Evolutionary conservation across 2,888 invertebrate genomes (phyloP).

Genomic region (Phorcus lineatus): DNA sequence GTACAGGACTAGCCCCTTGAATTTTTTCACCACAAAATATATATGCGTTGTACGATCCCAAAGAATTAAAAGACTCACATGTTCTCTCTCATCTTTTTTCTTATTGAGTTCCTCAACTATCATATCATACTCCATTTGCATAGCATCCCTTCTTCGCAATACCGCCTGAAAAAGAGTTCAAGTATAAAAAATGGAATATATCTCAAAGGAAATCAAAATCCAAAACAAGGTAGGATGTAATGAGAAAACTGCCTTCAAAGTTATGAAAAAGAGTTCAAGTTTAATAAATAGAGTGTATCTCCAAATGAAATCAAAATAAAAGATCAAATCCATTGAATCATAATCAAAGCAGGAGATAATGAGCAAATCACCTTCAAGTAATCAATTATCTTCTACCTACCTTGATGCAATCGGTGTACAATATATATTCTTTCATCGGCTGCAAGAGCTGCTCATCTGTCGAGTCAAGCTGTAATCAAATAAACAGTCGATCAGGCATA

Average conservation of each 20-base stretch:
- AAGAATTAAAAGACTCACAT: slow-evolving; percentile 75
- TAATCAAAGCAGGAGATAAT: no score
- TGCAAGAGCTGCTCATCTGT: slow-evolving; percentile 72
- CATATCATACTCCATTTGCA: slow-evolving; percentile 82
- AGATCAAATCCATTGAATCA: no score
- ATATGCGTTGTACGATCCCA: no score
- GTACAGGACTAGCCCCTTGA: no score
- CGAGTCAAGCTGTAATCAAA: slow-evolving; percentile 69
- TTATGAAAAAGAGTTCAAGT: slow-evolving; percentile 40
- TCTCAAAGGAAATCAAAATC: not conserved
- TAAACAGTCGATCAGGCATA: not conserved
- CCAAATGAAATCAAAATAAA: not conserved
- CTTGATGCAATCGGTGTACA: slow-evolving; percentile 83
- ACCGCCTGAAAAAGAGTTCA: slow-evolving; percentile 73
- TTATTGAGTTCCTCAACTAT: slow-evolving; percentile 81
- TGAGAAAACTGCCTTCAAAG: no score
- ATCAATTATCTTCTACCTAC: slow-evolving; percentile 67
- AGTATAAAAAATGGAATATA: not conserved
- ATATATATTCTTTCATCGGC: slow-evolving; percentile 80
- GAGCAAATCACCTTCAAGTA: no score
- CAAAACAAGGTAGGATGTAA: no score
- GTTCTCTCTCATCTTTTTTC: slow-evolving; percentile 81
- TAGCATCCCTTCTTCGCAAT: slow-evolving; percentile 80
- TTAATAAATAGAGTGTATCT: not conserved
- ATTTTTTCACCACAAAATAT: no score